Evolutionary conservation across 1,140 invertebrate genomes (phyloP), one percentile per base, ranked within the genome.

Genomic region (Teleogryllus occipitalis): DNA sequence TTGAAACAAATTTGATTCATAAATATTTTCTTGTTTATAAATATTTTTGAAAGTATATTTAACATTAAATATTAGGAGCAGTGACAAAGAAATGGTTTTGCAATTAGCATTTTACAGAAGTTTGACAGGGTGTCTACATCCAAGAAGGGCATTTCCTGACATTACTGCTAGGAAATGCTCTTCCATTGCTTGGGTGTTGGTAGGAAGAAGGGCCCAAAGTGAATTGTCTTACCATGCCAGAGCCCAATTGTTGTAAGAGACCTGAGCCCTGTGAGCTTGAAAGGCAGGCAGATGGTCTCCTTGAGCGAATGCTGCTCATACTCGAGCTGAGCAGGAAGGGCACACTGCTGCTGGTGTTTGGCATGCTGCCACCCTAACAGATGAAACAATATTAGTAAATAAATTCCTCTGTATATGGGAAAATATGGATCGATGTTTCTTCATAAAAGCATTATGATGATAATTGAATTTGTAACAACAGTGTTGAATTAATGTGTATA

Each of bases 331-430:
- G 87, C 84, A 95, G 89, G 85, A 94, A 94, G 21, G 94, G 94
- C 47, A 95, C 93, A 85, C 94, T 95, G 85, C 92, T 94, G 83
- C 93, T 95, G 47, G 94, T 95, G 84, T 94, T 95, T 82, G 94
- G 94, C 92, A 96, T 93, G 77, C 93, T 94, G 81, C 93, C 92
- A 83, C 93, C 92, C 93, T 95, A 88, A 65, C 46, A 79, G 8
- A 0, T 49, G 8, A 78, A 79, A 79, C 21, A 77, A 77, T 46
- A 47, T 49, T 49, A 65, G 54, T 39, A 39, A 39, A 39, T 39
- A 39, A 39, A 39, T 39, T 39, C 27, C 27, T 39, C 27, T 39
- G 5, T 39, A 39, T 2, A 39, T 39, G 5, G 27, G 27, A 39
- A 39, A 39, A 39, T 39, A 39, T 39, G 27, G 27, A 39, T 39